Base-by-base conservation (phyloP, 2,888 invertebrate genomes). In the Lepidochrysops patricia region DNA sequence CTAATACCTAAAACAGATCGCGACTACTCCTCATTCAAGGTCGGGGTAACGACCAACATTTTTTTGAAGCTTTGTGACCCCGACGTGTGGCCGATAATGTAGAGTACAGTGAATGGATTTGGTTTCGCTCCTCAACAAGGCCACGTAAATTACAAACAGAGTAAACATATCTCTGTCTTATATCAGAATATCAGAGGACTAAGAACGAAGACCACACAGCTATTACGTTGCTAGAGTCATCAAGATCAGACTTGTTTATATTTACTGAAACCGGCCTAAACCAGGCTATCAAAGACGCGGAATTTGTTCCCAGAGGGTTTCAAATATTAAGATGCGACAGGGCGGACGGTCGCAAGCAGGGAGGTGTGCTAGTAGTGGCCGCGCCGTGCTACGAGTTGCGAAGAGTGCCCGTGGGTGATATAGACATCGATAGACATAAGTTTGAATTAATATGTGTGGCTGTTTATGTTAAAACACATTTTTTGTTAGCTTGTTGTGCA, bases 231-330 rank as follows among this genome's bases (percentile, higher is more conserved):
- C 29, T 50, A 15, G 35, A 37, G 19, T 13, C 62, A 0, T 60
- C 62, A 3, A 27, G 32, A 2, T 59, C 58, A 1, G 67, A 70
- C 13, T 34, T 69, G 13, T 68, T 63, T 57, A 67, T 67, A 1
- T 62, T 70, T 2, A 68, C 69, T 1, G 69, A 67, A 50, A 66
- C 61, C 1, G 65, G 68, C 1, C 64, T 64, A 15, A 66, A 63
- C 27, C n/a, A 25, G 1, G n/a, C 49, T 26, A 37, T 60, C 12
- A 48, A 50, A 9, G 49, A 52, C 43, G 58, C 57, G 6, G 59
- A 63, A 34, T 52, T 63, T n/a, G 13, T 60, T 50, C 57, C 37
- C 7, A 37, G 23, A 1, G 52, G 59, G 1, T 60, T 61, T n/a
- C 32, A 57, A 25, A 32, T 57, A 12, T 4, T 66, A 7, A 58